Evolutionary conservation across 2,888 invertebrate species (phyloP), one percentile per base, ranked within the genome.

Genomic region (Flexamia atlantica): DNA sequence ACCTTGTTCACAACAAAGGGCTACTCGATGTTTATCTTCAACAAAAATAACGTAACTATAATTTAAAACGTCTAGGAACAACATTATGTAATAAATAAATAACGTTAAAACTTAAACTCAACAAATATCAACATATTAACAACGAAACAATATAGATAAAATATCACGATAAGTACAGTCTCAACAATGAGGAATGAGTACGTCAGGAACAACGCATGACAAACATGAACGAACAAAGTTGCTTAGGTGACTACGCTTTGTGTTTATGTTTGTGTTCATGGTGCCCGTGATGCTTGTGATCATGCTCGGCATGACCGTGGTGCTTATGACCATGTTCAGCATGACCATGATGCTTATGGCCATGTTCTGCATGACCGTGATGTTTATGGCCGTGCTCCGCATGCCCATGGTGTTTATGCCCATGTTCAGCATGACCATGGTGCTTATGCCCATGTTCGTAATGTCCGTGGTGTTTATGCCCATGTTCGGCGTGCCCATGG

Each of bases 341-440:
- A 25, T 76, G 9, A 14, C 76, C 76, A 28, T 76, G 76, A 25
- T 72, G 72, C 20, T 72, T 30, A 36, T 76, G 76, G 9, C 50
- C 76, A n/a, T 76, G 76, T 76, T 76, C 76, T 5, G 42, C 42
- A 25, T 76, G 76, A 23, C 76, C 76, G n/a, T 76, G 76, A 23
- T 76, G 76, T 76, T 76, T 76, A 17, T 76, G 76, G 3, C 50
- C 50, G 28, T 76, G 76, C n/a, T 17, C 50, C 23, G 17, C 2
- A 23, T 76, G 25, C 25, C 76, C 76, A 17, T 76, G 76, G 50
- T 76, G 76, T 4, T 76, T 4, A 25, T 76, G 76, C 20, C 76
- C 76, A 28, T 76, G 76, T 46, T 76, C 76, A 7, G 76, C 76
- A 23, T 76, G 76, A 1, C 76, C 76, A 46, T 76, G 76, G 14